Conservation (phyloP, 2,797 vertebrate genomes). For the Sphenodon punctatus region DNA sequence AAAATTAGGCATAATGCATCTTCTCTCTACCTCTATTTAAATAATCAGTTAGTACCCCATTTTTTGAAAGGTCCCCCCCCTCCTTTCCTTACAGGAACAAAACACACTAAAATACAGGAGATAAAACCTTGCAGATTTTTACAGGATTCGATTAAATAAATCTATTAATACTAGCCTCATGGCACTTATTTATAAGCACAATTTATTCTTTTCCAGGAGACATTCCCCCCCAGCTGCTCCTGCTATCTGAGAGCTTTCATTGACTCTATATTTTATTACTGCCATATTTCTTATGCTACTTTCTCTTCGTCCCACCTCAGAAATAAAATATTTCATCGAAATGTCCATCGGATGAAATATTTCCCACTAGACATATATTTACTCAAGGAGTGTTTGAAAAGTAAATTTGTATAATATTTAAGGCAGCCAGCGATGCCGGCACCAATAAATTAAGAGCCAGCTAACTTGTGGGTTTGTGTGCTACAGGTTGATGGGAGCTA, state of each 20-base stretch:
- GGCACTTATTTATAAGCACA: constrained; percentile 53
- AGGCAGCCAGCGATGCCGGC: constrained; percentile 28
- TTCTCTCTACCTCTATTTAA: neutral
- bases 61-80: neutral
- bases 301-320: constrained; percentile 51
- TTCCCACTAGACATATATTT: constrained; percentile 61
- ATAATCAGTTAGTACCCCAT: neutral
- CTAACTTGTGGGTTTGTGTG: constrained; percentile 18
- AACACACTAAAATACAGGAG: neutral
- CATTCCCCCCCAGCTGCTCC: constrained; percentile 19
- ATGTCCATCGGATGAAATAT: constrained; percentile 68
- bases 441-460: constrained; percentile 45
- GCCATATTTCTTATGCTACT: constrained; percentile 66
- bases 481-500: constrained; percentile 4
- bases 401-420: constrained; percentile 65
- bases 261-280: constrained; percentile 58
- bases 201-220: constrained; percentile 48
- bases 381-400: constrained; percentile 59
- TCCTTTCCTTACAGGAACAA: neutral
- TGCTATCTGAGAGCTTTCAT: constrained; percentile 36
- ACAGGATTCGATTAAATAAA: constrained; percentile 60
- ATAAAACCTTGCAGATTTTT: constrained; percentile 45
- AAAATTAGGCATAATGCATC: neutral
- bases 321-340: constrained; percentile 67
- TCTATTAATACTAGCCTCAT: constrained; percentile 35